phyloP scores from a whole-genome alignment of 2,797 vertebrate species.

The Spea hammondii region DNA sequence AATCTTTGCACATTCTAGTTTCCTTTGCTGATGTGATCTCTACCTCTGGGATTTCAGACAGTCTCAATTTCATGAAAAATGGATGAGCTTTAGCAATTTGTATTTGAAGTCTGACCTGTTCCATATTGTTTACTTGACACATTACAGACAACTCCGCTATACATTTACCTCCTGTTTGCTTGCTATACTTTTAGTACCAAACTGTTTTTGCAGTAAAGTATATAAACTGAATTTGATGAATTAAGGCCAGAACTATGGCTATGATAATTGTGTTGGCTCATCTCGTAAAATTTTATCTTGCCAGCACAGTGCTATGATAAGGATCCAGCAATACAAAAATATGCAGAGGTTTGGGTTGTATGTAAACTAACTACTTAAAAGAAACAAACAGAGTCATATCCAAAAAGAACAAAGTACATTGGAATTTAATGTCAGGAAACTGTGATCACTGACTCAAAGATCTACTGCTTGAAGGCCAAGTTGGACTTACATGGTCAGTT shows the following conservation, averaged over 20 bases:
- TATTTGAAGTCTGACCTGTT: slow-evolving; percentile 28
- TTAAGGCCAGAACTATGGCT: neutral
- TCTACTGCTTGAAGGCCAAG: too few species aligned
- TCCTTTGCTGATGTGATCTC: slow-evolving; percentile 1
- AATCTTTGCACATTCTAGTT: slow-evolving; percentile 1
- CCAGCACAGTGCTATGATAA: slow-evolving; percentile 25
- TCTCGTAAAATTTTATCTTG: slow-evolving; percentile 24
- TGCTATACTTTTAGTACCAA: neutral
- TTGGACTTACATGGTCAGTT: too few species aligned
- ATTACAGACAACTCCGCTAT: slow-evolving; percentile 17
- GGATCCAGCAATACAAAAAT: slow-evolving; percentile 9
- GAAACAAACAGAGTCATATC: too few species aligned
- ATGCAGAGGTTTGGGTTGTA: too few species aligned
- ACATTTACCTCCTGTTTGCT: slow-evolving; percentile 43
- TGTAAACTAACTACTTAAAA: too few species aligned
- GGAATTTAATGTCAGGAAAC: neutral
- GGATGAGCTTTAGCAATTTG: slow-evolving; percentile 38
- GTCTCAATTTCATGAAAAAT: neutral
- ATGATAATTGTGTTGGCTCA: slow-evolving; percentile 1
- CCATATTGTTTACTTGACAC: slow-evolving; percentile 40
- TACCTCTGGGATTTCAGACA: neutral
- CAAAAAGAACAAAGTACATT: too few species aligned
- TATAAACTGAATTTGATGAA: slow-evolving; percentile 7
- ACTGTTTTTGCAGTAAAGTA: neutral
- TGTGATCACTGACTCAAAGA: too few species aligned